Evolutionary conservation across 2,888 invertebrate genomes (phyloP).

Genomic region (Aspidiotus destructor): DNA sequence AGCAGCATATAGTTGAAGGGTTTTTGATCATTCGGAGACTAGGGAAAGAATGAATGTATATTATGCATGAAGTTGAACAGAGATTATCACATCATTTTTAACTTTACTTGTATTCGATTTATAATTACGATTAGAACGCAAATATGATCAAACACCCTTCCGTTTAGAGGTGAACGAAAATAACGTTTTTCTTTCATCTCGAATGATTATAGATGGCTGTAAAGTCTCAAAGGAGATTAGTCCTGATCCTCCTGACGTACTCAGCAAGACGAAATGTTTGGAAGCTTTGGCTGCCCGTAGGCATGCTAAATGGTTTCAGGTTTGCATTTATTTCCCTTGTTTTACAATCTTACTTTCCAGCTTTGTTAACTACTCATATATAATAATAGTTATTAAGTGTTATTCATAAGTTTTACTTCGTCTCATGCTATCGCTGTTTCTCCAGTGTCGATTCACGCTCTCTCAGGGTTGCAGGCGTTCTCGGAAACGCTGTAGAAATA

Average conservation of each 20-base stretch:
- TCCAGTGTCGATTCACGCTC: too few relatives aligned
- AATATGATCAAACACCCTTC: constrained; percentile 68
- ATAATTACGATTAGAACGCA: background rate
- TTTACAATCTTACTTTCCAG: constrained; percentile 34
- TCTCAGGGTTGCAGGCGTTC: too few relatives aligned
- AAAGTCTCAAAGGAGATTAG: constrained; percentile 33
- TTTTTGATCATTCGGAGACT: constrained; percentile 25
- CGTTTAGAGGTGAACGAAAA: constrained; percentile 29
- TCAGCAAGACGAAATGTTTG: constrained; percentile 99
- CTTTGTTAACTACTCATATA: constrained; percentile 17
- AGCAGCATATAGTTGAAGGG: constrained; percentile 18
- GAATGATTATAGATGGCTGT: constrained; percentile 33
- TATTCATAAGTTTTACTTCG: background rate
- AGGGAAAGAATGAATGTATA: background rate
- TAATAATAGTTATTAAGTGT: constrained; percentile 1
- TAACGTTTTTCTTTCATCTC: constrained; percentile 32
- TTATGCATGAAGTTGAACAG: background rate
- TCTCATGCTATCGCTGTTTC: background rate
- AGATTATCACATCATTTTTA: background rate
- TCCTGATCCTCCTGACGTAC: constrained; percentile 48
- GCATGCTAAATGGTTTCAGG: constrained; percentile 99
- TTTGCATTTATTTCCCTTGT: constrained; percentile 42
- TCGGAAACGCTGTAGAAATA: constrained; percentile 3
- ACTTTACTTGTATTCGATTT: too few relatives aligned
- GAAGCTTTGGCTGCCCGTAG: constrained; percentile 99